These are phyloP conservation scores for Micrasema minimum DNA, from an alignment of 1,140 invertebrate species.

Conservation along the genomic window DNA sequence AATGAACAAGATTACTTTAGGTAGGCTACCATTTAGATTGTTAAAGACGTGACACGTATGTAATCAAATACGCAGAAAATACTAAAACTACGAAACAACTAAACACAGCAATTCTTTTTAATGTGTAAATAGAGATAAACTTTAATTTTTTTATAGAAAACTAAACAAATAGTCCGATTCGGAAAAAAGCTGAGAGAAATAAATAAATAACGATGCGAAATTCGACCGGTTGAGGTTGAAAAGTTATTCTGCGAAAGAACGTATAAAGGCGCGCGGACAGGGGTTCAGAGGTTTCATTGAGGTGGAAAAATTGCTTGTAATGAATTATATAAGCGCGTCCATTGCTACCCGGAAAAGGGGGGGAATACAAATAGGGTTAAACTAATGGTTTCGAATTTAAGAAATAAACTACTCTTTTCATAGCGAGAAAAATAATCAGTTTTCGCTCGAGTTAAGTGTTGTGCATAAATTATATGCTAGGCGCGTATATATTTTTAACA, in stretches of 20 bases:
- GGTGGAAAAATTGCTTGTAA: slow-evolving; percentile 50
- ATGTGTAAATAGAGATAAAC: no score
- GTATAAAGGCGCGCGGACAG: slow-evolving; percentile 37
- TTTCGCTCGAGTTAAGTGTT: no score
- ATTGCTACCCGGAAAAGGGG: neutral
- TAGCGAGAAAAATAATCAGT: no score
- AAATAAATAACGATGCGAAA: slow-evolving; percentile 53
- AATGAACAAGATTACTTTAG: neutral
- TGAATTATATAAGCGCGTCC: slow-evolving; percentile 45
- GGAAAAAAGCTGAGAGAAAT: slow-evolving; percentile 34
- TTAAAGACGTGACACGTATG: neutral
- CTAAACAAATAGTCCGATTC: neutral
- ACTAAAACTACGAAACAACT: no score
- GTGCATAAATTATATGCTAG: no score
- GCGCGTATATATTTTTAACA: no score
- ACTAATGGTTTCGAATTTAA: slow-evolving; percentile 1
- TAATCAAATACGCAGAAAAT: no score
- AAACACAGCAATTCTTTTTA: no score
- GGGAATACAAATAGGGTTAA: neutral
- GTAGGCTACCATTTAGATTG: neutral
- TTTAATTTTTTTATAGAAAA: no score
- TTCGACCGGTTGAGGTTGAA: slow-evolving; percentile 50
- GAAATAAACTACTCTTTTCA: no score
- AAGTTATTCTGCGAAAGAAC: slow-evolving; percentile 49
- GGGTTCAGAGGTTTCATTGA: slow-evolving; percentile 38